Base-by-base conservation (phyloP, 2,888 invertebrate species). In the Cyclophora punctaria region DNA sequence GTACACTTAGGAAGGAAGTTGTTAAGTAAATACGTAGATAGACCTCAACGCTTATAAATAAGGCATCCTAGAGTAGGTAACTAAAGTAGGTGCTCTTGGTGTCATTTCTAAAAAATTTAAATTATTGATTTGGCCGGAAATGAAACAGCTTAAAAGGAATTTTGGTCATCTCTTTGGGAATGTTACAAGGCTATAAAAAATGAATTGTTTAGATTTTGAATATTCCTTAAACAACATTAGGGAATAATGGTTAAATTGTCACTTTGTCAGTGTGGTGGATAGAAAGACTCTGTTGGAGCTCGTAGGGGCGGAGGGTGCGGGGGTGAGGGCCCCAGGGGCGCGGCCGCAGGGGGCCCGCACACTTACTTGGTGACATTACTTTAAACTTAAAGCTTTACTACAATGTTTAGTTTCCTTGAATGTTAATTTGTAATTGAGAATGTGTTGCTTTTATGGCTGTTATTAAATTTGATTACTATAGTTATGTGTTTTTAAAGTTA, bases 211-310 rank as follows among this genome's bases (percentile, higher is more conserved):
- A 69, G 59, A 71, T 64, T 74, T 83, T 79, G 78, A 82, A 81
- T 77, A 77, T 80, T 77, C 73, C 66, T 78, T 78, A 84, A 84
- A 84, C 80, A 83, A 80, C 84, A 86, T 86, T 85, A 85, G 83
- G 74, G 75, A 66, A 76, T 81, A 84, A 86, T 84, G 78, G 79
- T 72, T 73, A 78, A 80, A 85, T 84, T 84, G 84, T 81, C 84
- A 83, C 78, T 83, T 81, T 82, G 84, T 83, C 78, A 78, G 77
- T 75, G 69, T 60, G 71, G 60, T 54, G 59, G 62, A 68, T 66
- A 73, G 68, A 72, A 71, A 71, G 62, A 62, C 74, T 58, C 76
- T 57, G 73, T 62, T 64, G 77, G 79, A 73, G 71, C 58, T 67
- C 57, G 62, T 69, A 60, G 60, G 67, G 72, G 59, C 71, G 20